These are phyloP conservation scores for Slavum lentiscoides DNA, from an alignment of 2,888 invertebrate species.

Conservation along the genomic window DNA sequence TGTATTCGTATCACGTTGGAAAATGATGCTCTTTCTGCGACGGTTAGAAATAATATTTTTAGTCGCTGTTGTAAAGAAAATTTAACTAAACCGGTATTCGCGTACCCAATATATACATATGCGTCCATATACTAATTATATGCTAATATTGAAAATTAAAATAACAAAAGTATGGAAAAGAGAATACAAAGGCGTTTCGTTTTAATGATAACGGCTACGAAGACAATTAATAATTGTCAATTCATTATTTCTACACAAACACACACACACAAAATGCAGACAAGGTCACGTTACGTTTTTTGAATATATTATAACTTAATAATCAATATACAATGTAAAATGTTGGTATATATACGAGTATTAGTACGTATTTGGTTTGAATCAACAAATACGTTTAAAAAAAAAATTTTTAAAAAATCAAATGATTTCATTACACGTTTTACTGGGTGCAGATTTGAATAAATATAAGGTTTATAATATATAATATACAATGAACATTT, in stretches of 20 bases:
- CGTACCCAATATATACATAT: too few species aligned
- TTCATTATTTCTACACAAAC: not conserved
- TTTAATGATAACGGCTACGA: not conserved
- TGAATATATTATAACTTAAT: not conserved
- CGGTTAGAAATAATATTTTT: too few species aligned
- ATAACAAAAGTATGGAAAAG: not conserved
- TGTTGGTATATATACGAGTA: not conserved
- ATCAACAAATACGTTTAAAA: not conserved
- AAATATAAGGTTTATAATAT: not conserved
- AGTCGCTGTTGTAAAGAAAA: too few species aligned
- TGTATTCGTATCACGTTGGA: too few species aligned
- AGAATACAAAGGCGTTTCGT: not conserved
- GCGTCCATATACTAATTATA: too few species aligned
- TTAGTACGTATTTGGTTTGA: too few species aligned
- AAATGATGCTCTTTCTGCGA: too few species aligned
- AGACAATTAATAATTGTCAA: conserved; percentile 9
- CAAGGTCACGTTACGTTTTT: too few species aligned
- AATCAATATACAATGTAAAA: not conserved
- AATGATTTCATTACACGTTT: not conserved
- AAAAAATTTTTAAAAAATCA: too few species aligned
- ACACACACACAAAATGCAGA: too few species aligned
- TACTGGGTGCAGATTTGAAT: not conserved
- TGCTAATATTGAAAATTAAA: not conserved
- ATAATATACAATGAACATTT: too few species aligned
- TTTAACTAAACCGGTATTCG: too few species aligned